Percentiles rank a stretch among this genome's conserved stretches.
These are phyloP conservation scores for Phocoena sinus DNA, from an alignment of 2,113 vertebrate genomes.

Conservation along the genomic window DNA sequence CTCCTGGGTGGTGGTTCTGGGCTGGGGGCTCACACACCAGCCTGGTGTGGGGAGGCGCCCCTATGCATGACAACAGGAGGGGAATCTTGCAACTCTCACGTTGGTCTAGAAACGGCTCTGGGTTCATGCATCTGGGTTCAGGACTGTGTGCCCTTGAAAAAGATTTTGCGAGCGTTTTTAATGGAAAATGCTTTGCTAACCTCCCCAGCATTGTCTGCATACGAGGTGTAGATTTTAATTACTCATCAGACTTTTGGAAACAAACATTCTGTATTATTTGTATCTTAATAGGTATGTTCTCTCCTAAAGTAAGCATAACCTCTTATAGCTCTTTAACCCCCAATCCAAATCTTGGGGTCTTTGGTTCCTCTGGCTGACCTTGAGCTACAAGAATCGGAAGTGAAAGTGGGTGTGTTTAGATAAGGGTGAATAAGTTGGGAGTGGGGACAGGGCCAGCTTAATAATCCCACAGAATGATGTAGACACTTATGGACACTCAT, in stretches of 20 bases:
- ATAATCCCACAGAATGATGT: background rate
- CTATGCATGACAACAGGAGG: too few relatives aligned
- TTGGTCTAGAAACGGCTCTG: background rate
- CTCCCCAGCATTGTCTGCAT: background rate
- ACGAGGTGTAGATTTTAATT: background rate
- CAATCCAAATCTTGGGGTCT: background rate
- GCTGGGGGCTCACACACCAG: background rate
- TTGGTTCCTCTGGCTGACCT: background rate
- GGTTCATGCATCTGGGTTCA: background rate
- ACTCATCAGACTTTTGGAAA: background rate
- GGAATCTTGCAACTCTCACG: accelerated
- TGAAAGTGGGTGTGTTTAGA: background rate
- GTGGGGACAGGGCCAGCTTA: background rate
- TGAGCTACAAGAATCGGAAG: background rate
- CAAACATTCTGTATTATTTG: background rate
- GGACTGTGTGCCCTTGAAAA: background rate
- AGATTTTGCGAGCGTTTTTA: background rate
- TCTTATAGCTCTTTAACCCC: too few relatives aligned
- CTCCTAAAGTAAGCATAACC: background rate
- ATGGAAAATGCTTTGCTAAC: background rate
- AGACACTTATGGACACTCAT: too few relatives aligned
- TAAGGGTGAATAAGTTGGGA: background rate
- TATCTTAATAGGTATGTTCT: background rate
- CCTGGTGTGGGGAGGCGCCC: accelerated
- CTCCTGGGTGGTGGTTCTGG: background rate